These are phyloP conservation scores for Ecliptopera silaceata DNA, from an alignment of 2,888 invertebrate genomes.

Conservation along the genomic window DNA sequence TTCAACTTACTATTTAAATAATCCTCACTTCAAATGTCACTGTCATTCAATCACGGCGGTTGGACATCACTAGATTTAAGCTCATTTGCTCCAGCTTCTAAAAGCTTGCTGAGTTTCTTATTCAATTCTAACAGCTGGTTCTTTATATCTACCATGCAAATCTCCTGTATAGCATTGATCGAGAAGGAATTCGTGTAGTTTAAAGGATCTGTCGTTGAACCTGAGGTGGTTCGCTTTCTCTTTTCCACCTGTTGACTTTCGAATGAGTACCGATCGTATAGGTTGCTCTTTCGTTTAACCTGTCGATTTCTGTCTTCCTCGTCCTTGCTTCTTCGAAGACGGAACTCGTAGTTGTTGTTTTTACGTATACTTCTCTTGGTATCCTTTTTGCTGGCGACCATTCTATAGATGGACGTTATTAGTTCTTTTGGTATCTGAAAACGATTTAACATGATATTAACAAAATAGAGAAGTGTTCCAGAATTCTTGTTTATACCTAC, in stretches of 20 bases:
- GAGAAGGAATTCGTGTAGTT: conserved; percentile 59
- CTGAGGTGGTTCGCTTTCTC: conserved; percentile 63
- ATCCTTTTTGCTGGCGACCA: conserved; percentile 87
- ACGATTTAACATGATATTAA: no score
- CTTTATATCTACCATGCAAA: conserved; percentile 77
- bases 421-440: conserved; percentile 88
- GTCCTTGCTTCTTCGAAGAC: conserved; percentile 57
- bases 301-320: conserved; percentile 59
- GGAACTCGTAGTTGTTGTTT: conserved; percentile 74
- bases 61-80: conserved; percentile 46
- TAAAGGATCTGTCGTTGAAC: conserved; percentile 46
- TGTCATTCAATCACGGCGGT: conserved; percentile 44
- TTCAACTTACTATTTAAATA: no score
- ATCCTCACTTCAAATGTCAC: no score
- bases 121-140: conserved; percentile 68
- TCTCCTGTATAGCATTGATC: conserved; percentile 74
- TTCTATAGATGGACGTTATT: conserved; percentile 87
- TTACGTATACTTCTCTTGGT: conserved; percentile 80
- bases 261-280: conserved; percentile 69
- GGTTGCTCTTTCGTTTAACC: conserved; percentile 74
- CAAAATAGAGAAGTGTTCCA: no score
- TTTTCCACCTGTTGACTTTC: conserved; percentile 73
- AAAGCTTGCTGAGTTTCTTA: conserved; percentile 67
- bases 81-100: conserved; percentile 66
- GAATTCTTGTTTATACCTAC: no score